A percentile compares a stretch with the other conserved stretches of the same genome.
Evolutionary conservation across 2,113 vertebrate species (phyloP).

Genomic region (Ia io): DNA sequence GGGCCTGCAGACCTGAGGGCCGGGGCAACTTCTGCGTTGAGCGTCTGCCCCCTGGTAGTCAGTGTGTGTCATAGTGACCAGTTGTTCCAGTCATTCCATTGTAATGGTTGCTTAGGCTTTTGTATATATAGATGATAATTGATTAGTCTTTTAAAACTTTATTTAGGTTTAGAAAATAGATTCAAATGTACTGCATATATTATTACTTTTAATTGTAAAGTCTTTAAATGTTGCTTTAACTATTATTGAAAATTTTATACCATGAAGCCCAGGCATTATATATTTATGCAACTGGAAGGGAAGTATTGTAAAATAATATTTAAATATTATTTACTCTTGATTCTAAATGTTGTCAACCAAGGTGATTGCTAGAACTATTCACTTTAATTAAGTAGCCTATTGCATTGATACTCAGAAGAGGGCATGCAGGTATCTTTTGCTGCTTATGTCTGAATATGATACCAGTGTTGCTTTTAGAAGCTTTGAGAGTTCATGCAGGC

Average conservation of each 20-base stretch:
- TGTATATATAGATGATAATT: neutral
- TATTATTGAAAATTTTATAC: neutral
- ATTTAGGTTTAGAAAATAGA: neutral
- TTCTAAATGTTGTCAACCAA: neutral
- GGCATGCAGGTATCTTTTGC: neutral
- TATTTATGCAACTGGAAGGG: neutral
- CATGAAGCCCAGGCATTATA: neutral
- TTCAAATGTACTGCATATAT: neutral
- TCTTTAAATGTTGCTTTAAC: neutral
- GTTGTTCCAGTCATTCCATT: no score
- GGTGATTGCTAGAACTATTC: neutral
- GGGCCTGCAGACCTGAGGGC: no score
- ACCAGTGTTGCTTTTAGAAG: neutral
- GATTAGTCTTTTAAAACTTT: neutral
- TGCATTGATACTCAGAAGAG: neutral
- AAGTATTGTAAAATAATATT: neutral
- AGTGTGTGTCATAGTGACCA: no score
- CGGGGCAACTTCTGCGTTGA: no score
- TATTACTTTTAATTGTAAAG: neutral
- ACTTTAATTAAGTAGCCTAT: neutral
- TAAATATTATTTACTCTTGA: neutral
- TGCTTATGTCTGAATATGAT: neutral
- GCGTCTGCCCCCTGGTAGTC: no score
- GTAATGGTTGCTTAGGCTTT: no score
- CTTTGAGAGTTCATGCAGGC: neutral